A percentile compares a stretch with the other conserved stretches of the same genome.
Evolutionary conservation across 2,888 invertebrate genomes (phyloP).

Genomic region (Branchipolynoe longqiensis): DNA sequence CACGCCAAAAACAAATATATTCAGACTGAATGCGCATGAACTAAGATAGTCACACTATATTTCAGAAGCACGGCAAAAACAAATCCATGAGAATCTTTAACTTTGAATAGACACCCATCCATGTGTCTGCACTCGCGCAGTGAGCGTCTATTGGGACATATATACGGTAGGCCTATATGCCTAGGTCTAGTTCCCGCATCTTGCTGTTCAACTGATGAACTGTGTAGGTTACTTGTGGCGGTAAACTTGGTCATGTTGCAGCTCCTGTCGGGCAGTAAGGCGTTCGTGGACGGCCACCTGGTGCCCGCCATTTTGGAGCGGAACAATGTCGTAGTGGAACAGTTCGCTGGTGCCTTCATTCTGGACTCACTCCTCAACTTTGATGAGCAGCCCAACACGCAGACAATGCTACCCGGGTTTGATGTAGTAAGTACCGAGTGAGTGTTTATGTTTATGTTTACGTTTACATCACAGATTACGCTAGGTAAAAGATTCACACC

Average conservation of each 20-base stretch:
- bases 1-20: no score
- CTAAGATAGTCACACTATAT: no score
- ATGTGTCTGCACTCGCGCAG: no score
- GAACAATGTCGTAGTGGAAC: not conserved
- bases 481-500: no score
- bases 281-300: slow-evolving; percentile 8
- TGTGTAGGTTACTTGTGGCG: not conserved
- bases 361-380: slow-evolving; percentile 26
- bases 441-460: no score
- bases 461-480: no score
- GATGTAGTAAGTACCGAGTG: slow-evolving; percentile 21
- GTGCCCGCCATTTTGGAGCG: not conserved
- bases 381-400: not conserved
- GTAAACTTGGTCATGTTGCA: not conserved
- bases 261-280: not conserved
- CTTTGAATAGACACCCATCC: no score
- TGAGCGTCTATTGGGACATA: no score
- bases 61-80: no score
- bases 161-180: no score
- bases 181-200: not conserved
- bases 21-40: no score
- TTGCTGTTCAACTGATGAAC: not conserved
- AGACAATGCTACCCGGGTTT: slow-evolving; percentile 14
- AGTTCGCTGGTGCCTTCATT: slow-evolving; percentile 25
- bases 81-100: no score